Evolutionary conservation across 2,888 invertebrate species (phyloP), one percentile per base, ranked within the genome.

Genomic region (Petrophora chlorosata): DNA sequence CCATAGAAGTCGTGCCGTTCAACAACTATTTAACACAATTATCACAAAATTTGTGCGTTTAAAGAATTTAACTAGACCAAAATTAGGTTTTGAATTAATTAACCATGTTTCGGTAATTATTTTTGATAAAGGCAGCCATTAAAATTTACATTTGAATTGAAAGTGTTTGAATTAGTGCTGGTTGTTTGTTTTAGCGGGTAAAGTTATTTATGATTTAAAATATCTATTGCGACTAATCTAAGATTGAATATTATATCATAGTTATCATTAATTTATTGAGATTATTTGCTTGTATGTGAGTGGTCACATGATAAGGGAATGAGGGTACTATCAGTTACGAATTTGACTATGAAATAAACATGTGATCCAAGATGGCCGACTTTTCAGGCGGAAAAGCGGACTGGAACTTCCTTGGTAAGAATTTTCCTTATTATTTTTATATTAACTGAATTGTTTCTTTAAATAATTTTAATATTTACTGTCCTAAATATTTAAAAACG

Each of bases 311-410:
- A 78, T 64, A 66, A 59, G 50, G 65, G 71, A 74, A 43, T 28
- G 22, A 72, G 70, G 73, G 74, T 73, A 63, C 63, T 73, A 67
- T 74, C 73, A 65, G 65, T 72, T 72, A 73, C 67, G 69, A 78
- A 73, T 79, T 77, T 51, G 53, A 53, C 53, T 53, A 7, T 4
- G 45, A 39, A 54, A 44, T 53, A 73, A 78, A 78, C 86, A 88
- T 81, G 89, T 89, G 89, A 89, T 81, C 61, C 81, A 89, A 89
- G 70, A 89, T 89, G 89, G 89, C 87, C 75, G 68, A 59, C 63
- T 76, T 79, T n/a, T 78, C 74, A 75, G 72, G 63, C 59, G 71
- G 67, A 75, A 77, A 74, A 57, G 61, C 42, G 56, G 54, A 50
- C 57, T 60, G 72, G 70, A 74, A 69, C 59, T 54, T 55, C 40